Conservation (phyloP, 92 coral and sea anemone species). For the Galaxea fascicularis region DNA sequence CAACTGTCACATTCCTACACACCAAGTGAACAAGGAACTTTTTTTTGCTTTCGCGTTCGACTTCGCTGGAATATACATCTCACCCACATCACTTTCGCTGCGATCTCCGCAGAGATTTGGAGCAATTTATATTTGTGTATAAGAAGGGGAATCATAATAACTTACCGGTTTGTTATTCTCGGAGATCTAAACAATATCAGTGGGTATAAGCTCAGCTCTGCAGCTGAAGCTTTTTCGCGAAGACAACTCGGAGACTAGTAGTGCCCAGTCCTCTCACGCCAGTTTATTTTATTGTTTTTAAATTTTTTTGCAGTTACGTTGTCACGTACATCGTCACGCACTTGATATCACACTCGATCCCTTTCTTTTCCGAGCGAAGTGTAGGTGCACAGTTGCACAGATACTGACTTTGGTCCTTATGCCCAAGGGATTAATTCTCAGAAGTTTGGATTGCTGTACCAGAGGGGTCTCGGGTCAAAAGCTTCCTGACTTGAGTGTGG, state of each 20-base stretch:
- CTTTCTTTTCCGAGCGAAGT: no score
- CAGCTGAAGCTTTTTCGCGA: neutral
- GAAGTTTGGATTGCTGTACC: no score
- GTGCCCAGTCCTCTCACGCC: constrained; percentile 20
- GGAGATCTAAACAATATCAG: neutral
- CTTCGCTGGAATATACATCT: neutral
- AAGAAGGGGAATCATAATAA: neutral
- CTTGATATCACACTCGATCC: no score
- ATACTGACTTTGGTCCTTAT: no score
- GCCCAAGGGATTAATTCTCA: no score
- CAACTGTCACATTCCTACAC: constrained; percentile 8
- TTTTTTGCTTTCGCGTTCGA: constrained; percentile 7
- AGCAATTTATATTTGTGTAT: neutral
- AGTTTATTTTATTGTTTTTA: no score
- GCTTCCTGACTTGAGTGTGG: no score
- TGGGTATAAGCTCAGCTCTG: neutral
- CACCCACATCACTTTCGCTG: neutral
- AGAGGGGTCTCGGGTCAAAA: no score
- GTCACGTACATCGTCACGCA: neutral
- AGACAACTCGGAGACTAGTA: no score
- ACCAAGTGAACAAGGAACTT: neutral
- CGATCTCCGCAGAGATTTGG: neutral
- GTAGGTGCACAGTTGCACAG: no score
- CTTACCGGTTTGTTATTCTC: constrained; percentile 26
- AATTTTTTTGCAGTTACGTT: no score